Evolutionary conservation across 2,113 vertebrate species (phyloP).

Genomic region (Axis porcinus): DNA sequence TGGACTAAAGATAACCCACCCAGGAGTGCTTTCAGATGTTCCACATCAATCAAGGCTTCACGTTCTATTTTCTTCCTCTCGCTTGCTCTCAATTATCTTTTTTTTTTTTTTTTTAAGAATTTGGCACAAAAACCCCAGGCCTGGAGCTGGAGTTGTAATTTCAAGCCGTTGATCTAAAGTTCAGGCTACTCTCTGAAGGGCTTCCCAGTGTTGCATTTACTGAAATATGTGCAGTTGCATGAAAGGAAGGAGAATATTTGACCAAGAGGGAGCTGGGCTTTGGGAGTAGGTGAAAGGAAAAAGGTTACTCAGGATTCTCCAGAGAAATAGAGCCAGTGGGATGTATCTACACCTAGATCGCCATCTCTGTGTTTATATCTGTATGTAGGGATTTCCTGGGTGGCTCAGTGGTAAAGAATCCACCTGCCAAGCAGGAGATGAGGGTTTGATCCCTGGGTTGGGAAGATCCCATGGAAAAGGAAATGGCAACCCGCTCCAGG

Average conservation of each 20-base stretch:
- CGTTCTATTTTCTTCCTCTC: neutral
- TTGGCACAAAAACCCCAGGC: neutral
- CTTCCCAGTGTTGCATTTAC: neutral
- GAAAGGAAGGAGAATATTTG: neutral
- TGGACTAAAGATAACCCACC: neutral
- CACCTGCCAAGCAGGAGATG: neutral
- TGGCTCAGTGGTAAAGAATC: neutral
- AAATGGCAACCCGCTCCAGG: neutral
- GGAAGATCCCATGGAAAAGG: neutral
- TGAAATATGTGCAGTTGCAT: neutral
- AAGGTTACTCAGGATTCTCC: neutral
- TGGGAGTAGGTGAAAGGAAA: neutral
- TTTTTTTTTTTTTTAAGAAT: neutral
- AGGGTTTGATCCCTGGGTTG: neutral
- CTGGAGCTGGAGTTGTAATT: neutral
- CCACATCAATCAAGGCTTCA: neutral
- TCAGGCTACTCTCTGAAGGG: neutral
- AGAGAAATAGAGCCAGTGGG: neutral
- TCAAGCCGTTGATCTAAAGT: neutral
- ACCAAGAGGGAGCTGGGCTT: neutral
- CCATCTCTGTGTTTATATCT: accelerated
- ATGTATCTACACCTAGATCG: neutral
- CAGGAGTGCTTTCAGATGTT: neutral
- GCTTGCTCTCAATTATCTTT: neutral
- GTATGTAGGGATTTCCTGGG: neutral